These are phyloP conservation scores for Serranus cabrilla DNA, from an alignment of 2,797 vertebrate genomes.

Conservation along the genomic window DNA sequence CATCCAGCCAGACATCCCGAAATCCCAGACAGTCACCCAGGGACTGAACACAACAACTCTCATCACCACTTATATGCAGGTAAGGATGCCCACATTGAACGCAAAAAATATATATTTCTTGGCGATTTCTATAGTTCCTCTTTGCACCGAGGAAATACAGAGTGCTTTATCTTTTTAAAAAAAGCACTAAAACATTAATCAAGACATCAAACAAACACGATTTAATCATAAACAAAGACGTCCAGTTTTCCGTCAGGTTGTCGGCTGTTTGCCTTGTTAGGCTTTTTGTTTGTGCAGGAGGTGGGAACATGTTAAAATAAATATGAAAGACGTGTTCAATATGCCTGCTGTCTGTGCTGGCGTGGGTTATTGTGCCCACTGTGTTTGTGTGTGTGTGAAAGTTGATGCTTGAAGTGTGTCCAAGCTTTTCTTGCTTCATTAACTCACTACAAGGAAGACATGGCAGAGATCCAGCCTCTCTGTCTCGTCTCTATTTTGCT, in stretches of 20 bases:
- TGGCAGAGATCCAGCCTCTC: conserved; percentile 71
- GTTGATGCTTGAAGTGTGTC: conserved; percentile 62
- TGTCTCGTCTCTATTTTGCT: conserved; percentile 41
- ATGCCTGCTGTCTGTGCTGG: conserved; percentile 43
- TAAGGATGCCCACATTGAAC: conserved; percentile 13
- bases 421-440: conserved; percentile 72
- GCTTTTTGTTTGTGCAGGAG: conserved; percentile 27
- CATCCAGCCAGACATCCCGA: conserved; percentile 7
- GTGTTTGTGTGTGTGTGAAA: conserved; percentile 22
- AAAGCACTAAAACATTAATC: not conserved
- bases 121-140: not conserved
- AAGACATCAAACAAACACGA: conserved; percentile 6
- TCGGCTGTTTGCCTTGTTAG: conserved; percentile 11
- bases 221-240: conserved; percentile 1
- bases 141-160: not conserved
- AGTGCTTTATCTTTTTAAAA: not conserved
- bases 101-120: not conserved
- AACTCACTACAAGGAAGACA: conserved; percentile 61
- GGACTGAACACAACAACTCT: not conserved
- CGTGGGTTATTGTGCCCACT: conserved; percentile 8
- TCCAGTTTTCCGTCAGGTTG: conserved; percentile 14
- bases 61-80: conserved; percentile 19
- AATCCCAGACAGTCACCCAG: not conserved
- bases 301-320: conserved; percentile 38
- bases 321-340: conserved; percentile 48